A percentile compares a stretch with the other conserved stretches of the same genome.
These are phyloP conservation scores for Aplocera efformata DNA, from an alignment of 2,888 invertebrate species.

Conservation along the genomic window DNA sequence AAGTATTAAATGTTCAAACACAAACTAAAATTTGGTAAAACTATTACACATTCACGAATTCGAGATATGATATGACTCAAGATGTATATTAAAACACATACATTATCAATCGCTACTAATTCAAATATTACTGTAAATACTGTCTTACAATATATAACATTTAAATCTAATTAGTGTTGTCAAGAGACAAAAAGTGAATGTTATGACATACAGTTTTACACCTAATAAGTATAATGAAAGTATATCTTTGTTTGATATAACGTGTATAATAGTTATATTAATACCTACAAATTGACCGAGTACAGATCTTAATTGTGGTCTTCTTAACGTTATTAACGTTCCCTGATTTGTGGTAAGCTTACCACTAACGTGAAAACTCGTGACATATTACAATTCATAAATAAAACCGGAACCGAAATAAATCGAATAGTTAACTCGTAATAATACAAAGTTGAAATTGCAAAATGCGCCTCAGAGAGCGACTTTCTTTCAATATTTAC, in stretches of 20 bases:
- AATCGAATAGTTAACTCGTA: too few species aligned
- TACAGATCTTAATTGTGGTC: slow-evolving; percentile 1
- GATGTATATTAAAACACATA: slow-evolving; percentile 6
- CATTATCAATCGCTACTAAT: slow-evolving; percentile 3
- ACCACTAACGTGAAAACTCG: too few species aligned
- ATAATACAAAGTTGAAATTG: too few species aligned
- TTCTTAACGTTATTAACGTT: background rate
- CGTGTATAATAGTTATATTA: slow-evolving; percentile 6
- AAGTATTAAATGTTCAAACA: background rate
- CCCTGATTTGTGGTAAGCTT: too few species aligned
- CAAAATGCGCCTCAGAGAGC: too few species aligned
- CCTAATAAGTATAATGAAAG: slow-evolving; percentile 10
- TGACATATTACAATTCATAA: too few species aligned
- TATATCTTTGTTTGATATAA: slow-evolving; percentile 3
- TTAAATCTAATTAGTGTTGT: slow-evolving; percentile 5
- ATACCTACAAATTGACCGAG: slow-evolving; percentile 9
- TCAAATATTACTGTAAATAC: slow-evolving; percentile 15
- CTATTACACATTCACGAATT: slow-evolving; percentile 3
- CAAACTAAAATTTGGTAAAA: slow-evolving; percentile 1
- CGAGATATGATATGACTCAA: slow-evolving; percentile 8
- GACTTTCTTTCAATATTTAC: too few species aligned
- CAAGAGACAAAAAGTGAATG: slow-evolving; percentile 10
- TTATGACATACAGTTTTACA: slow-evolving; percentile 4
- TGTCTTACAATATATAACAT: slow-evolving; percentile 16
- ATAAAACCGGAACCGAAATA: too few species aligned